phyloP scores from a whole-genome alignment of 2,888 invertebrate species.

The Paralinhomoeus sp. region DNA sequence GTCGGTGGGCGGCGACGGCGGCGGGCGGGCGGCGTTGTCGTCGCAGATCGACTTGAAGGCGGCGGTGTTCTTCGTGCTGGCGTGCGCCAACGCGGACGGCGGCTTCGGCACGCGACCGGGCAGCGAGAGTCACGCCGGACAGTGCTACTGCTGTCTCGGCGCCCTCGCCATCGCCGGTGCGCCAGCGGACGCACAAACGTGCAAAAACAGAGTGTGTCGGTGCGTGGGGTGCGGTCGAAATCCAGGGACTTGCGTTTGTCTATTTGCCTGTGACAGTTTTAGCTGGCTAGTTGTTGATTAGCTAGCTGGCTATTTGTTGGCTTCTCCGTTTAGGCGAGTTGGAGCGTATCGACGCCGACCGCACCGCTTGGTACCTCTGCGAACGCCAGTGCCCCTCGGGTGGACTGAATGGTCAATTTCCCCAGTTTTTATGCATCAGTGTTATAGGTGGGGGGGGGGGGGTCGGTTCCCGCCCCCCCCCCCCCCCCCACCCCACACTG shows the following conservation, averaged over 20 bases:
- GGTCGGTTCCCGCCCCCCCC: no score
- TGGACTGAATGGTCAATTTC: slow-evolving; percentile 69
- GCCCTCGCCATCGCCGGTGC: slow-evolving; percentile 60
- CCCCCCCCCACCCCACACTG: no score
- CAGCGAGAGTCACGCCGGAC: slow-evolving; percentile 83
- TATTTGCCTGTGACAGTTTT: no score
- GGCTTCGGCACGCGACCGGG: slow-evolving; percentile 92
- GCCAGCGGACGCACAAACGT: no score
- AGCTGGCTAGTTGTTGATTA: no score
- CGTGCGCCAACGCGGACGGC: slow-evolving; percentile 92
- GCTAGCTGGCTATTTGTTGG: slow-evolving; percentile 41
- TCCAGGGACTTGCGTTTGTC: no score
- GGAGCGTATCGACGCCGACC: slow-evolving; percentile 29
- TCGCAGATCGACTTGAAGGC: slow-evolving; percentile 41
- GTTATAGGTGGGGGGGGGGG: no score
- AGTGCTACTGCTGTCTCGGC: slow-evolving; percentile 89
- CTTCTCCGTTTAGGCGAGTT: slow-evolving; percentile 13
- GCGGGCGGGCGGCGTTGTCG: slow-evolving; percentile 20
- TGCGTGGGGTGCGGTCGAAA: no score
- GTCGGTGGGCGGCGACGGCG: no score
- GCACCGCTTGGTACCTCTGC: slow-evolving; percentile 72
- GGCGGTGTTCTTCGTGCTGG: slow-evolving; percentile 64
- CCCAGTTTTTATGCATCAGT: no score
- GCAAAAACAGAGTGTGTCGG: no score
- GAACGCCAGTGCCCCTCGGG: slow-evolving; percentile 87